A percentile compares a stretch with the other conserved stretches of the same genome.
Evolutionary conservation across 2,888 invertebrate genomes (phyloP).

Genomic region (Amblyjoppa proteus): DNA sequence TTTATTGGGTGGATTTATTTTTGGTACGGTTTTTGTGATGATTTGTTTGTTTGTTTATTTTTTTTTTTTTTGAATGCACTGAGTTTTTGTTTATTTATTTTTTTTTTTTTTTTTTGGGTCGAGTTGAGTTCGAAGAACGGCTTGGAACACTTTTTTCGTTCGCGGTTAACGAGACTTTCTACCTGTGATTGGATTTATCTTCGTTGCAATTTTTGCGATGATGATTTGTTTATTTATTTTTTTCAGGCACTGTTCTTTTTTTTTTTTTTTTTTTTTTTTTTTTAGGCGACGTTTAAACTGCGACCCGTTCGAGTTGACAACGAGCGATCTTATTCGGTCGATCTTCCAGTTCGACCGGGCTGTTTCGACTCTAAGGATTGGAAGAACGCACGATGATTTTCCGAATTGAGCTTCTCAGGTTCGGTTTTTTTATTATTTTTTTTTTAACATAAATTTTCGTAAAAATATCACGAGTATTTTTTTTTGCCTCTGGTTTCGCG

Average conservation of each 20-base stretch:
- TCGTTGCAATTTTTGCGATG: background rate
- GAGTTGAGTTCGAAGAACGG: background rate
- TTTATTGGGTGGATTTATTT: too few relatives aligned
- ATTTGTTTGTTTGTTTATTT: too few relatives aligned
- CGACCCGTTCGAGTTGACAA: background rate
- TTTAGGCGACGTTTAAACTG: background rate
- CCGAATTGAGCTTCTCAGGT: background rate
- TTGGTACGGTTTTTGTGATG: too few relatives aligned
- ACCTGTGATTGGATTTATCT: background rate
- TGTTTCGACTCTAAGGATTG: background rate
- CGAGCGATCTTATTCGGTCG: background rate
- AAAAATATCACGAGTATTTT: background rate
- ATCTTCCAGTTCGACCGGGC: background rate
- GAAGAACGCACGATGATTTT: background rate
- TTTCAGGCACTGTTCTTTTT: background rate
- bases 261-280: background rate
- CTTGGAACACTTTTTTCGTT: background rate
- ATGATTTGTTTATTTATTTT: background rate
- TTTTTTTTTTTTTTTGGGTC: background rate
- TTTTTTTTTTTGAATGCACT: background rate
- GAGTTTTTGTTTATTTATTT: background rate
- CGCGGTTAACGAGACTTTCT: background rate
- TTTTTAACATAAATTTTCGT: background rate
- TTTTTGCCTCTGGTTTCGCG: background rate
- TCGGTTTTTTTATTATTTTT: conserved; percentile 3